Conservation (phyloP, 2,888 invertebrate genomes). For the Tuta absoluta region DNA sequence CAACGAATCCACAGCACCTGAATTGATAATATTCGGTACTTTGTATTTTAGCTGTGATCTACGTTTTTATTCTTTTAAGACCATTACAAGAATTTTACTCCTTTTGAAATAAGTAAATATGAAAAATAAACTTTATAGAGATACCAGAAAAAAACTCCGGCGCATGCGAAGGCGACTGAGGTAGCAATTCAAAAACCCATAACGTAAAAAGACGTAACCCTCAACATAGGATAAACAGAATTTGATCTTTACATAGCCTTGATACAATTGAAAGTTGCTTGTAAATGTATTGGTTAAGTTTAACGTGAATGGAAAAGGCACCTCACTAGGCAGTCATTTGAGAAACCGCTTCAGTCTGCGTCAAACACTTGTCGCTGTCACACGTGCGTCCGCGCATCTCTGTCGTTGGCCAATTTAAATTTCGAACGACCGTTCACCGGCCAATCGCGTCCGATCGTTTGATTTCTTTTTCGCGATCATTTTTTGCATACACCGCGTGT, state of each 20-base stretch:
- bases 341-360: conserved; percentile 71
- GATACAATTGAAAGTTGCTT: conserved; percentile 32
- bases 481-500: conserved; percentile 66
- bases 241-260: conserved; percentile 24
- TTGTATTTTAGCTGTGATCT: too few relatives aligned
- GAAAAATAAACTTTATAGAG: conserved; percentile 56
- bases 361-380: conserved; percentile 61
- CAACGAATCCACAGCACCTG: too few relatives aligned
- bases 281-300: conserved; percentile 41
- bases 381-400: conserved; percentile 57
- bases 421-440: conserved; percentile 64
- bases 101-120: conserved; percentile 23
- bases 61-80: too few relatives aligned
- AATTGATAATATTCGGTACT: too few relatives aligned
- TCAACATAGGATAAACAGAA: conserved; percentile 26
- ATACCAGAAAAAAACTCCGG: conserved; percentile 72
- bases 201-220: conserved; percentile 43
- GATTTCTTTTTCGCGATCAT: conserved; percentile 68
- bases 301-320: conserved; percentile 73
- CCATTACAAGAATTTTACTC: neutral
- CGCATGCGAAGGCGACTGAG: conserved; percentile 76
- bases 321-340: conserved; percentile 66
- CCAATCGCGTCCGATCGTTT: conserved; percentile 72
- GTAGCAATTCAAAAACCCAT: conserved; percentile 53
- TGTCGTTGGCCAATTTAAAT: conserved; percentile 63